Percentiles rank a stretch among this genome's conserved stretches.
These are phyloP conservation scores for Chymomyza fuscimana DNA, from an alignment of 2,888 invertebrate genomes.

Conservation along the genomic window DNA sequence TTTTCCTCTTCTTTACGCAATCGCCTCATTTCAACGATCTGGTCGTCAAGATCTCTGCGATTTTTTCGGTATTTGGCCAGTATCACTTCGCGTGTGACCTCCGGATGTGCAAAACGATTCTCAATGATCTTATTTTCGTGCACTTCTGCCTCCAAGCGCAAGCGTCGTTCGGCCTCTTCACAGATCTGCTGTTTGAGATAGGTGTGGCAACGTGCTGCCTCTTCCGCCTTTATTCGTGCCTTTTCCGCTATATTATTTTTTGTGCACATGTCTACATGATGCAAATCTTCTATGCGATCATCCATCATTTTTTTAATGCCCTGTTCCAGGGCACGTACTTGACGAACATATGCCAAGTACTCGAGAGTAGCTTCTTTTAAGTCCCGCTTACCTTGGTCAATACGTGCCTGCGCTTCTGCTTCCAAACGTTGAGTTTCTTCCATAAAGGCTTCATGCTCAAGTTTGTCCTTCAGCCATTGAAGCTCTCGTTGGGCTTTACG, in stretches of 20 bases:
- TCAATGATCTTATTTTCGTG: constrained; percentile 70
- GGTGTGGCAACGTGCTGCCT: constrained; percentile 61
- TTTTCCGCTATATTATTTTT: constrained; percentile 58
- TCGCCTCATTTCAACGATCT: constrained; percentile 62
- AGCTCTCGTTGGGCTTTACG: constrained; percentile 38
- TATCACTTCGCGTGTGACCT: constrained; percentile 49
- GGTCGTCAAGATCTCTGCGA: constrained; percentile 61
- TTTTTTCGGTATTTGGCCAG: constrained; percentile 43
- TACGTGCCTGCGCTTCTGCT: constrained; percentile 46
- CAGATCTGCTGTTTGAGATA: constrained; percentile 69
- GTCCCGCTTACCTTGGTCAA: constrained; percentile 44
- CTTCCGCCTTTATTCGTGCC: constrained; percentile 53
- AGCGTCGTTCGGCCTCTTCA: constrained; percentile 63
- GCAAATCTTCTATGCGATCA: constrained; percentile 64
- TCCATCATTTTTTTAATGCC: constrained; percentile 61
- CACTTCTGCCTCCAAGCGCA: constrained; percentile 60
- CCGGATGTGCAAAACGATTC: constrained; percentile 68
- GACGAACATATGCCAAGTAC: constrained; percentile 67
- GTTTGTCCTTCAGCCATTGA: constrained; percentile 46
- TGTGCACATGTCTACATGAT: constrained; percentile 63
- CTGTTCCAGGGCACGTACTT: constrained; percentile 62
- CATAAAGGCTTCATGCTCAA: constrained; percentile 62
- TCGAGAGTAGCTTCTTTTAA: constrained; percentile 62
- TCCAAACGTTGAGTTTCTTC: constrained; percentile 61
- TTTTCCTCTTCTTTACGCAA: constrained; percentile 62